Evolutionary conservation across 92 coral and sea anemone genomes (phyloP).

Genomic region (Pocillopora grandis): DNA sequence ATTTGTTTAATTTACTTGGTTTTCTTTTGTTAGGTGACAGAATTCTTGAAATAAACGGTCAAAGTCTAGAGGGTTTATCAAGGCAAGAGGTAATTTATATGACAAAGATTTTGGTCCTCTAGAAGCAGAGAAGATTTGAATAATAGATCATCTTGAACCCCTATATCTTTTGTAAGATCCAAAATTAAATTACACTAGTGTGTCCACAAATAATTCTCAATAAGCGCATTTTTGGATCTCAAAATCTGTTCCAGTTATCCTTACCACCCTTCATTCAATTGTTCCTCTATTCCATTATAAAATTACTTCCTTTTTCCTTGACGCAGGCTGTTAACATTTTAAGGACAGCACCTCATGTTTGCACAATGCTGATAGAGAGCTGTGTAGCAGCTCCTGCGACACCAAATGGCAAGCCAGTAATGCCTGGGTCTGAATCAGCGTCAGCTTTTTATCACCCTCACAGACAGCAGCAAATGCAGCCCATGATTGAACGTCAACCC

Average conservation of each 20-base stretch:
- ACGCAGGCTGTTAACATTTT: constrained; percentile 80
- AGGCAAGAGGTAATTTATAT: constrained; percentile 82
- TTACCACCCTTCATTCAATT: neutral
- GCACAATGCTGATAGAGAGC: constrained; percentile 80
- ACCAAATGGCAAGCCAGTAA: constrained; percentile 82
- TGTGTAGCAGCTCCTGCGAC: constrained; percentile 80
- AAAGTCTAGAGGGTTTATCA: constrained; percentile 82
- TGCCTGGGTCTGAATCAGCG: constrained; percentile 83
- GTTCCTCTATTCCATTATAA: neutral
- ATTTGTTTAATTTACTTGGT: neutral
- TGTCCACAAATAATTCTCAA: no score
- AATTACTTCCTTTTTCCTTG: neutral
- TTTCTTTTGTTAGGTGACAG: constrained; percentile 71
- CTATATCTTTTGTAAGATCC: no score
- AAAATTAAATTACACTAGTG: no score
- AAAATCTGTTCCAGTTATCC: no score
- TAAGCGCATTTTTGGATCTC: no score
- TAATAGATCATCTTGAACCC: neutral
- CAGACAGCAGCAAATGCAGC: constrained; percentile 57
- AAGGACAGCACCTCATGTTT: constrained; percentile 84
- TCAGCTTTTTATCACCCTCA: constrained; percentile 86
- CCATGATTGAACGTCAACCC: constrained; percentile 42
- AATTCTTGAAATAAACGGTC: constrained; percentile 91
- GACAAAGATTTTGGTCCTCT: no score
- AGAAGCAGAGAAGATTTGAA: neutral